Conservation (phyloP, 2,888 invertebrate genomes). For the Lasioglossum figueresi region DNA sequence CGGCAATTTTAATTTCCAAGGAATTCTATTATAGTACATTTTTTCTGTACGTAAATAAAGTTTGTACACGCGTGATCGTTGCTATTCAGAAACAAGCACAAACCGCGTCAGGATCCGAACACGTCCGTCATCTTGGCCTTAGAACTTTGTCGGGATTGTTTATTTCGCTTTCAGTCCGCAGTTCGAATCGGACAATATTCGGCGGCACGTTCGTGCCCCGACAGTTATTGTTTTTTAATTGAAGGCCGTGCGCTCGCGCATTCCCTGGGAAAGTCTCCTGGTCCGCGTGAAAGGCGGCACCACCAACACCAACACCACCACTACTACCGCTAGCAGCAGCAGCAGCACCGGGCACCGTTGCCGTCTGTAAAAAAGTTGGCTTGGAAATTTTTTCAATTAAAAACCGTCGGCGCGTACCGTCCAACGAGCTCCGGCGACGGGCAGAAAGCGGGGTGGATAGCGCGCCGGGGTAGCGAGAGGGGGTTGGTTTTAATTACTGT, state of each 20-base stretch:
- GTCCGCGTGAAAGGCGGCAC: conserved; percentile 52
- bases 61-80: not conserved
- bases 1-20: not conserved
- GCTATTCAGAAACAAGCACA: not conserved
- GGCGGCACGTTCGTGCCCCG: conserved; percentile 63
- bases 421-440: conserved; percentile 59
- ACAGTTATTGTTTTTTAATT: conserved; percentile 78
- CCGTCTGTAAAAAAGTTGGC: conserved; percentile 74
- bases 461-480: conserved; percentile 35
- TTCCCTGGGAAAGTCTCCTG: conserved; percentile 47
- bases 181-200: conserved; percentile 67
- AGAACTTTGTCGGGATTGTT: conserved; percentile 13
- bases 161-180: conserved; percentile 24
- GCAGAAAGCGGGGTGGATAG: conserved; percentile 49
- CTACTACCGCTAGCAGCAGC: conserved; percentile 6
- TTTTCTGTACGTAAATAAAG: not conserved
- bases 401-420: conserved; percentile 72
- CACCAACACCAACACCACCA: conserved; percentile 26
- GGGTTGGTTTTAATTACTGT: conserved; percentile 81
- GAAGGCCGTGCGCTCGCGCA: conserved; percentile 64
- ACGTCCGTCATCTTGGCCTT: not conserved
- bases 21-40: not conserved
- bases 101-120: not conserved
- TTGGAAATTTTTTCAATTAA: conserved; percentile 82
- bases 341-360: conserved; percentile 16